Base-by-base conservation (phyloP, 2,113 vertebrate species). In the Aleadryas rufinucha region DNA sequence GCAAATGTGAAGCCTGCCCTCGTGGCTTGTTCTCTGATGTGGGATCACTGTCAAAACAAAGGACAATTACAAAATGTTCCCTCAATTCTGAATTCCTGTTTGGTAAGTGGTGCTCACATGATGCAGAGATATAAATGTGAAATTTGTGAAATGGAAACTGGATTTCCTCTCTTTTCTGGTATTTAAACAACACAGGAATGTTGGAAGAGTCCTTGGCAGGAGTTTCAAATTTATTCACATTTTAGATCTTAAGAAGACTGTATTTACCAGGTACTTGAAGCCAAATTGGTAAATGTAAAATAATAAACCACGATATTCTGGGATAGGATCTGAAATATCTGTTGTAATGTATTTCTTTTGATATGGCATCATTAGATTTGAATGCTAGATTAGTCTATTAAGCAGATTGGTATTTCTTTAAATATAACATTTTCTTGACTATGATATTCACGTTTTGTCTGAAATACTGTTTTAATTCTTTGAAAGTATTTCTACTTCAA, bases 21-120 rank as follows among this genome's bases (percentile, higher is more conserved):
- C 42, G 16, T 19, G 4, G 66, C 50, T 88, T 80, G 70, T 63
- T 94, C 66, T 94, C 59, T 94, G 78, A 54, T 81, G 54, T 1
- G 2, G 82, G 59, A 90, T 91, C 68, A 19, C 35, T 84, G 85
- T 90, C 84, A 79, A 93, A 93, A 95, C 63, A 96, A 94, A 70
- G 63, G 83, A 79, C 54, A 90, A 85, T 52, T 59, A 74, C 71
- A 85, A 91, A 96, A 94, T 66, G 60, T 94, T 94, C 82, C 35
- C 66, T 87, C 42, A 6, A 0, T 70, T 91, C 79, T 31, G 16
- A 91, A 83, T 63, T 90, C 59, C 41, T 74, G 7, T 60, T 87
- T 72, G 37, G 28, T 39, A 87, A 93, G 35, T 78, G 54, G 84
- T 6, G 2, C 41, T 24, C 39, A n/a, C 44, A 44, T 60, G 64